Conservation (phyloP, 2,797 vertebrate genomes). For the Tarsius wallacei region DNA sequence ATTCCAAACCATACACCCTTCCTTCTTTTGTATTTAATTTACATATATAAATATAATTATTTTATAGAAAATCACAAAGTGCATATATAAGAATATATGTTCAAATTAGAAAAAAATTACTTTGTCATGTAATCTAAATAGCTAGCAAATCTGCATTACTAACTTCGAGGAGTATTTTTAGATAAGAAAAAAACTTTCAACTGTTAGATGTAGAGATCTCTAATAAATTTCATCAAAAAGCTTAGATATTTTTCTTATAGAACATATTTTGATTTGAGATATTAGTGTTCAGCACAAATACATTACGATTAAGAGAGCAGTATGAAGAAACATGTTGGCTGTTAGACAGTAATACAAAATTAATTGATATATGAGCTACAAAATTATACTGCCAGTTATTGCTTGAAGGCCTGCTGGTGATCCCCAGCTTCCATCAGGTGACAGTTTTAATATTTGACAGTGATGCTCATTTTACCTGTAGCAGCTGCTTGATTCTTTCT, state of each 20-base stretch:
- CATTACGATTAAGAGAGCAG: constrained; percentile 73
- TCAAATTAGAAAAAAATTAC: not conserved
- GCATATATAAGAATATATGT: not conserved
- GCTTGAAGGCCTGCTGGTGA: constrained; percentile 67
- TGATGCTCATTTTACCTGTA: constrained; percentile 65
- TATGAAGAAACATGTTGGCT: constrained; percentile 77
- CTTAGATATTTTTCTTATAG: constrained; percentile 51
- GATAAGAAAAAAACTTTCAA: not conserved
- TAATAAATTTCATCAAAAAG: not conserved
- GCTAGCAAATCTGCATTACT: not conserved
- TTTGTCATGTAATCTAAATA: not conserved
- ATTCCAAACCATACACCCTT: not conserved
- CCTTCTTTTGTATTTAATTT: not conserved
- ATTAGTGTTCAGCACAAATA: constrained; percentile 24
- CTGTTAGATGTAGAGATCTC: not conserved
- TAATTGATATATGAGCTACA: constrained; percentile 80
- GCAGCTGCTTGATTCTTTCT: constrained; percentile 36
- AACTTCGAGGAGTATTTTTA: constrained; percentile 11
- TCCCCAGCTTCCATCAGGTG: constrained; percentile 23
- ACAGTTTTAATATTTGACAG: constrained; percentile 79
- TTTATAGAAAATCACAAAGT: constrained; percentile 37
- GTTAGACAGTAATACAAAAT: constrained; percentile 77
- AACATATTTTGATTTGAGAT: constrained; percentile 56
- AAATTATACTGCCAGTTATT: constrained; percentile 82
- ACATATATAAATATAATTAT: not conserved